Evolutionary conservation across 2,888 invertebrate species (phyloP).

Genomic region (Apamea anceps): DNA sequence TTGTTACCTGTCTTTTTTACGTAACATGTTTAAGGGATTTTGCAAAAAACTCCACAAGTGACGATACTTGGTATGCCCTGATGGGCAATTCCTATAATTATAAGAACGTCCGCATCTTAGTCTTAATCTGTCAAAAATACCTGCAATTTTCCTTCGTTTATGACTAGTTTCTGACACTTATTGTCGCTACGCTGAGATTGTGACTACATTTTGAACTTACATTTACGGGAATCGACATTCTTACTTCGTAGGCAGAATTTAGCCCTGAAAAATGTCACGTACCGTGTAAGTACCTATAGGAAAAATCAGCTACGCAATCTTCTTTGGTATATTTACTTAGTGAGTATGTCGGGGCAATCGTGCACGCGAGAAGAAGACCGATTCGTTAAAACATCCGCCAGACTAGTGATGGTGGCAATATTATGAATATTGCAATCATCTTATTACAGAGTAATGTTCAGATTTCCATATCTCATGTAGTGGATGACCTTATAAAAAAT

Average conservation of each 20-base stretch:
- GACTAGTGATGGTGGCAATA: not conserved
- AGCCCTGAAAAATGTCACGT: not conserved
- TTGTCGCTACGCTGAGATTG: not conserved
- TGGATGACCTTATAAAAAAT: not conserved
- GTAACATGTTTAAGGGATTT: not conserved
- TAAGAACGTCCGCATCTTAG: not conserved
- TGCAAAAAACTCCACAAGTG: not conserved
- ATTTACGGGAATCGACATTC: not conserved
- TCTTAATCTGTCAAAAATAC: not conserved
- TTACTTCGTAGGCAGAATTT: not conserved
- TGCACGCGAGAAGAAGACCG: not conserved
- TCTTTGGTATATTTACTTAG: too few relatives aligned
- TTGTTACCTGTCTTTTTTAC: not conserved
- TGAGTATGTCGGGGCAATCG: not conserved
- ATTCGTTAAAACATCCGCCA: too few relatives aligned
- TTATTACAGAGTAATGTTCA: not conserved
- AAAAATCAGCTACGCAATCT: not conserved
- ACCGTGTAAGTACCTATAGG: not conserved
- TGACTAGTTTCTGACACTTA: not conserved
- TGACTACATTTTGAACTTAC: not conserved
- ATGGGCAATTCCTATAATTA: too few relatives aligned
- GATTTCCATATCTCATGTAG: not conserved
- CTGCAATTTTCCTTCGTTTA: too few relatives aligned
- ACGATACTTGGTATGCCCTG: not conserved
- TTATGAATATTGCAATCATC: not conserved